Percentiles rank a stretch among this genome's conserved stretches.
phyloP scores from a whole-genome alignment of 2,888 invertebrate species.

The Drosophila subsilvestris region DNA sequence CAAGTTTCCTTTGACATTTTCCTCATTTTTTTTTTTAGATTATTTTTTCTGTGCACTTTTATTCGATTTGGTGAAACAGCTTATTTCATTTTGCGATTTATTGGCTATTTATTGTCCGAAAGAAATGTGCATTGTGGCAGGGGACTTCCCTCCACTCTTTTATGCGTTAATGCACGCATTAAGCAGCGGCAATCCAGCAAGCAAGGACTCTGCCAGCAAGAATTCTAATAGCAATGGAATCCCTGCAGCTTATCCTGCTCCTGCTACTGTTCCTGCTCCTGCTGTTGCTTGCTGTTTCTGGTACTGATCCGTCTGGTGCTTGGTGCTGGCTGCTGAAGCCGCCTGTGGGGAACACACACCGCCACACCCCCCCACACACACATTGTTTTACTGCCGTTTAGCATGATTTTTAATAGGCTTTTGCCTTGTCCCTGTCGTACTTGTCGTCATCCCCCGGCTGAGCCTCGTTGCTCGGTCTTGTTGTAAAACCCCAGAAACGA shows the following conservation, averaged over 20 bases:
- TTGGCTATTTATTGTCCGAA: conserved; percentile 39
- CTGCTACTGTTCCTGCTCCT: too few species aligned
- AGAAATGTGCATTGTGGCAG: conserved; percentile 20
- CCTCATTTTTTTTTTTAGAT: conserved; percentile 29
- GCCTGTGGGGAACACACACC: conserved; percentile 6
- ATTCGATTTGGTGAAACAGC: conserved; percentile 55
- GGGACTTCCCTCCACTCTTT: neutral
- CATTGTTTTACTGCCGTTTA: conserved; percentile 77
- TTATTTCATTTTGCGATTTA: conserved; percentile 63
- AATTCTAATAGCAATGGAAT: neutral
- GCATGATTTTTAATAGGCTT: conserved; percentile 79
- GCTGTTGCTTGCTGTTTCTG: too few species aligned
- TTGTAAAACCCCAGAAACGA: conserved; percentile 52
- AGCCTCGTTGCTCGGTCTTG: conserved; percentile 48
- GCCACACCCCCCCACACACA: conserved; percentile 35
- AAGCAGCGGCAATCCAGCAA: conserved; percentile 40
- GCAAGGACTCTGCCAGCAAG: conserved; percentile 40
- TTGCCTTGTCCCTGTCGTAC: conserved; percentile 48
- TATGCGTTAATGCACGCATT: conserved; percentile 58
- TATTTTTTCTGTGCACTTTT: conserved; percentile 52
- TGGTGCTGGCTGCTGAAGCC: conserved; percentile 8
- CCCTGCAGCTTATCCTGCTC: neutral
- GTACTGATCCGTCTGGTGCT: conserved; percentile 15
- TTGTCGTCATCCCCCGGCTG: conserved; percentile 41
- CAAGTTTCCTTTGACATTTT: conserved; percentile 32